Percentiles rank a stretch among this genome's conserved stretches.
These are phyloP conservation scores for Lithosia quadra DNA, from an alignment of 2,888 invertebrate species.

Conservation along the genomic window DNA sequence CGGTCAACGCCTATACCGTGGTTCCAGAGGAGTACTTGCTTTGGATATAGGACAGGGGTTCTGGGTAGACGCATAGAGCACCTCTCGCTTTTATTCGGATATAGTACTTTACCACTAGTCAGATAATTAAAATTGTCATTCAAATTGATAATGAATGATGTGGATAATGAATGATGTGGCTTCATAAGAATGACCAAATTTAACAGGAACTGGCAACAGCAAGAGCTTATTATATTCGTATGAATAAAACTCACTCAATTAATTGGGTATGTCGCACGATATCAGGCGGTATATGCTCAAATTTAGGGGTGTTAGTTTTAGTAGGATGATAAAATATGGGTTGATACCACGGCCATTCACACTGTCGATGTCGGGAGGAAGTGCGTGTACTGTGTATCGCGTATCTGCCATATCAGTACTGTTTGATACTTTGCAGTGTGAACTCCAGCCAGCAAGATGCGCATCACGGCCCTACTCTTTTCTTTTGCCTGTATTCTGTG, in stretches of 20 bases:
- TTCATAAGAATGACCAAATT: not conserved
- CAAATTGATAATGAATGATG: not conserved
- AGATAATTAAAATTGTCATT: too few relatives aligned
- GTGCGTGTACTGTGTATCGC: constrained; percentile 50
- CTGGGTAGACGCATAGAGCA: too few relatives aligned
- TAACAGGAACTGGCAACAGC: too few relatives aligned
- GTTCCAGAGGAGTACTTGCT: too few relatives aligned
- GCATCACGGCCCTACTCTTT: constrained; percentile 47
- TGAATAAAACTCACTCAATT: constrained; percentile 15
- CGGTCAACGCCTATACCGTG: too few relatives aligned
- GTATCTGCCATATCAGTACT: constrained; percentile 50
- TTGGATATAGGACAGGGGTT: too few relatives aligned
- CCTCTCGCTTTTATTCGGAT: too few relatives aligned
- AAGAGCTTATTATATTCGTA: not conserved
- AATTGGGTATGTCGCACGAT: constrained; percentile 29
- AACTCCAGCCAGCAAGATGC: constrained; percentile 43
- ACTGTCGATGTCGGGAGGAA: constrained; percentile 64
- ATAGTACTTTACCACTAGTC: too few relatives aligned
- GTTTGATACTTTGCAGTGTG: constrained; percentile 48
- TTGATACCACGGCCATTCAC: constrained; percentile 76
- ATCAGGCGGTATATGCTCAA: constrained; percentile 47
- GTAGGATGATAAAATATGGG: constrained; percentile 57
- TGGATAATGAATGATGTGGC: too few relatives aligned
- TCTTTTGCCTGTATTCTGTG: constrained; percentile 56
- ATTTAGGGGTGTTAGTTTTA: constrained; percentile 61